Evolutionary conservation across 2,113 vertebrate genomes (phyloP), one percentile per base, ranked within the genome.

Genomic region (Crotalus horridus): DNA sequence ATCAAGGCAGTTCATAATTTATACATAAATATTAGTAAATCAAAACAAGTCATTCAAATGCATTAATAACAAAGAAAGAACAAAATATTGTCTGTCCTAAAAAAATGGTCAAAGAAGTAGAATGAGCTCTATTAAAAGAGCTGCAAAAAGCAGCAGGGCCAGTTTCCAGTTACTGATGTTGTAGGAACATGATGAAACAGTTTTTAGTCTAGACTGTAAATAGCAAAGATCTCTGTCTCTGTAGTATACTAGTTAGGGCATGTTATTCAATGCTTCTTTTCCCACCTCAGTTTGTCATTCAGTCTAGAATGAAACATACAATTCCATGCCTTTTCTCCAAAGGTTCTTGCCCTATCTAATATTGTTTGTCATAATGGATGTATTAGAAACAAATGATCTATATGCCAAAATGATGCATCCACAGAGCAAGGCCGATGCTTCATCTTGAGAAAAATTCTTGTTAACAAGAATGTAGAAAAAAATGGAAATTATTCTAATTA

Each of bases 401-500:
- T 87, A 13, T 6, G 23, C 6, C 74, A 48, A 58, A 53, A 48
- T 90, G 55, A 43, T 59, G n/a, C 53, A 89, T 24, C 58, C 46
- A 23, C 53, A 56, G 13, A 26, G n/a, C 54, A 59, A 89, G 39
- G 20, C 43, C 61, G 13, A 93, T 87, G 29, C 5, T 21, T 85
- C 3, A 29, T 89, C n/a, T 6, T 61, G 29, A 90, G 55, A 59
- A 89, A 61, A 86, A 48, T 0, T 29, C 43, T 85, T 55, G 43
- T 61, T 54, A 48, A 8, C 55, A 85, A 89, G 29, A 85, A 54
- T 46, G 55, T 53, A 90, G 43, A 59, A 53, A 12, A 24, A 33
- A 81, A 29, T 85, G 69, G 51, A 74, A 59, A 85, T 93, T 89
- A 85, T 85, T 85, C 43, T 86, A 93, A 89, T 89, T 93, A 56